Evolutionary conservation across 2,888 invertebrate species (phyloP).

Genomic region (Stenoptilia bipunctidactyla): DNA sequence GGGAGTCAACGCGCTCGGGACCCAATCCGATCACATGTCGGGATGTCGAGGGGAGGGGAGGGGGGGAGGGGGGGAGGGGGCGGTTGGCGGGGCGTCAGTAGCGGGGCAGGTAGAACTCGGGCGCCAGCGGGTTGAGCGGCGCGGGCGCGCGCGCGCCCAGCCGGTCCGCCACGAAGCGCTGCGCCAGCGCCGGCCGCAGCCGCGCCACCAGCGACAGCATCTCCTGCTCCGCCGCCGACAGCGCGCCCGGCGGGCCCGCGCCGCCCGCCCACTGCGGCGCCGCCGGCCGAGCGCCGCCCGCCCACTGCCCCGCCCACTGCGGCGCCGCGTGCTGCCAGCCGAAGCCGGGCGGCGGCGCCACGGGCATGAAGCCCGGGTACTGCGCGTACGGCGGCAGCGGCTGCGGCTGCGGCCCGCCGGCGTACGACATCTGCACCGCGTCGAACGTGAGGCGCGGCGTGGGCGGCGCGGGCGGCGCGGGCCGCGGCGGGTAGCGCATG

Average conservation of each 20-base stretch:
- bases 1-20: too few relatives aligned
- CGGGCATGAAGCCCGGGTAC: too few relatives aligned
- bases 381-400: not conserved
- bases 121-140: slow-evolving; percentile 12
- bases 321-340: too few relatives aligned
- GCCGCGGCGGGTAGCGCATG: not conserved
- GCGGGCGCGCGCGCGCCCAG: slow-evolving; percentile 14
- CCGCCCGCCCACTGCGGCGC: slow-evolving; percentile 1
- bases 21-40: too few relatives aligned
- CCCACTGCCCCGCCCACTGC: not conserved
- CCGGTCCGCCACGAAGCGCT: slow-evolving; percentile 36
- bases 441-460: not conserved
- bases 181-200: slow-evolving; percentile 24
- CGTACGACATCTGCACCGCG: slow-evolving; percentile 1
- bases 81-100: not conserved
- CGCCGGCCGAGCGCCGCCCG: slow-evolving; percentile 1
- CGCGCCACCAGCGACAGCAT: slow-evolving; percentile 27
- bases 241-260: slow-evolving; percentile 18
- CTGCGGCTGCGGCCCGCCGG: not conserved
- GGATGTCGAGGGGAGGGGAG: not conserved
- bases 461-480: slow-evolving; percentile 1
- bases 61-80: not conserved
- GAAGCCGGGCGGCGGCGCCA: slow-evolving; percentile 2
- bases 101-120: slow-evolving; percentile 5
- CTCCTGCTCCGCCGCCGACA: slow-evolving; percentile 31